Evolutionary conservation across 2,888 invertebrate species (phyloP).

Genomic region (Camponotus fellah): DNA sequence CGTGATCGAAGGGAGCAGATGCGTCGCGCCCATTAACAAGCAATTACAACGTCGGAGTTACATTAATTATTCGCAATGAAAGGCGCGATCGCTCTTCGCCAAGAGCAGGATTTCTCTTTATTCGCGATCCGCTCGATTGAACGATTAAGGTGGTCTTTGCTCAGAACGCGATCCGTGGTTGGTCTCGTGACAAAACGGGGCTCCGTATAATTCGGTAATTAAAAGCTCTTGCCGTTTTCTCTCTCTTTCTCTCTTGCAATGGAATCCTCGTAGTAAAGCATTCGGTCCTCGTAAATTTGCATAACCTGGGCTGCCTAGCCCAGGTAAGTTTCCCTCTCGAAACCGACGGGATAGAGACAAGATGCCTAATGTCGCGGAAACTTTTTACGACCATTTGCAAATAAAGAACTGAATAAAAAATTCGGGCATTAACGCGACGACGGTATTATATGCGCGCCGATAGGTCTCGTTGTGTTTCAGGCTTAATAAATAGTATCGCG

Average conservation of each 20-base stretch:
- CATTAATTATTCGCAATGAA: constrained; percentile 73
- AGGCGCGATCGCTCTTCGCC: constrained; percentile 43
- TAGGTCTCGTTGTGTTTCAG: constrained; percentile 53
- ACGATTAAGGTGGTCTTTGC: constrained; percentile 69
- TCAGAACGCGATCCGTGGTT: constrained; percentile 57
- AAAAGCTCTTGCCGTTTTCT: constrained; percentile 65
- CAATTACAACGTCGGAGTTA: constrained; percentile 72
- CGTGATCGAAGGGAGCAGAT: constrained; percentile 61
- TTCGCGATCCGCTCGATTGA: constrained; percentile 74
- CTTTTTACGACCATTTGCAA: constrained; percentile 73
- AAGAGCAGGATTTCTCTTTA: constrained; percentile 62
- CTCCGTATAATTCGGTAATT: constrained; percentile 80
- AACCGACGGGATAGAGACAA: constrained; percentile 74
- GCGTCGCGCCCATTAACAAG: constrained; percentile 70
- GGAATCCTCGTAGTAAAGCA: constrained; percentile 48
- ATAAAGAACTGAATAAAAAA: constrained; percentile 69
- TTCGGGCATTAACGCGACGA: constrained; percentile 54
- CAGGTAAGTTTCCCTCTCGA: constrained; percentile 71
- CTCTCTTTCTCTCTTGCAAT: constrained; percentile 28
- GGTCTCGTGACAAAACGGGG: constrained; percentile 55
- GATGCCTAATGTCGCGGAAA: constrained; percentile 82
- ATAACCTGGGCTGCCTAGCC: constrained; percentile 77
- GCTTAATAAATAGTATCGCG: constrained; percentile 41
- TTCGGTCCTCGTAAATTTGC: constrained; percentile 74
- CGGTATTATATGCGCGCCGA: constrained; percentile 1